Base-by-base conservation (phyloP, 2,797 vertebrate species). In the Catostomus latipinnis region DNA sequence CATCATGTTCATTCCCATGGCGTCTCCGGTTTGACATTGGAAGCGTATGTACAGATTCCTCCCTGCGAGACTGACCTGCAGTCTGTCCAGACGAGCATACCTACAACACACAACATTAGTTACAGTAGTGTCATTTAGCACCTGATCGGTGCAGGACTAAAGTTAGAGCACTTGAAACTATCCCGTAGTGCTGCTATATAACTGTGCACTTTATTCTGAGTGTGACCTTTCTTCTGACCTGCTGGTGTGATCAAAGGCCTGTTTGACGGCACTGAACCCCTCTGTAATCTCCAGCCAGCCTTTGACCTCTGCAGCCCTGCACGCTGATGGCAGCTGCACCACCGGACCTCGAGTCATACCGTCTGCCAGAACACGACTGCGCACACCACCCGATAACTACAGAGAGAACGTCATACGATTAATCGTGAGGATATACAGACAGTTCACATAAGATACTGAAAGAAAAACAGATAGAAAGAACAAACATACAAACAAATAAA, bases 1-100 rank as follows among this genome's bases (percentile, higher is more conserved):
- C 84, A 99, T 94, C 98, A 99, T 99, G 83, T 98, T 98, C 98
- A 99, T 99, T 68, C 98, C 98, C 98, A 99, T 99, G 49, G 98
- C 98, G 71, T 99, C 98, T 34, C 98, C 98, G 0, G 98, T 98
- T 88, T 82, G 71, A 68, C 84, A 75, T 72, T 87, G 85, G 73
- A 99, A 98, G 71, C 97, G 97, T 80, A 99, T 96, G 85, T 98
- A 99, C 65, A 98, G 95, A 70, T 97, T 97, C 81, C 95, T 95
- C 46, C 97, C 97, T n/a, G 98, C 98, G 87, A 98, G 89, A 80
- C 91, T 90, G 61, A 95, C 92, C 50, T 96, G 92, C 81, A 99
- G 90, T 83, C 94, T 96, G 71, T 97, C 94, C 1, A 99, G 93
- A 43, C 96, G 96, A 58, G 97, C 98, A 93, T 97, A 99, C 87